Base-by-base conservation (phyloP, 2,888 invertebrate species). In the Harpalus rufipes region DNA sequence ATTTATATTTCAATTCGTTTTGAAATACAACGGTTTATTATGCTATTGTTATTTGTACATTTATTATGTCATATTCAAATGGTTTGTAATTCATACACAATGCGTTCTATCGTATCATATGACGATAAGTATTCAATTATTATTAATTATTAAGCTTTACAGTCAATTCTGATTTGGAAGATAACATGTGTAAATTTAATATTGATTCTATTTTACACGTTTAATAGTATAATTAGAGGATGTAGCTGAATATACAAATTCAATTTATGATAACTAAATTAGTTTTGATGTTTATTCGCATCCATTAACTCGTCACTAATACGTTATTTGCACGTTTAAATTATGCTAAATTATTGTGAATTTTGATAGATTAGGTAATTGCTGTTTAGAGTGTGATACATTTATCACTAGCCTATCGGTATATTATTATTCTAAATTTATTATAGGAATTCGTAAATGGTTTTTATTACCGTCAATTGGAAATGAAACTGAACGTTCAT, bases 231-330 rank as follows among this genome's bases (percentile, higher is more conserved):
- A 74, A 74, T 44, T 51, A 74, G 44, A 21, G 18, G 8, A 12
- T 41, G 72, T 74, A 74, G 44, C 41, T 16, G n/a, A 41, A 74
- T 74, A 74, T 18, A 51, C 18, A 12, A 74, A 44, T 44, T 74
- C 51, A 74, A 74, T 74, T 74, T 74, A 74, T 44, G 72, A 44
- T 44, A 74, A 41, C 44, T 10, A 74, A 74, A 44, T 74, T 74
- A 74, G 21, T 18, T 74, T 74, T 74, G 12, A 74, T 74, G 72
- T 74, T 74, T 74, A 74, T 74, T 18, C 72, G 16, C 16, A 3
- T 18, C 8, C 18, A 21, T 41, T 44, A 44, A 44, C 44, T 39
- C 12, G 12, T 68, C 68, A 68, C 68, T 68, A 68, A 41, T 5
- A 68, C 39, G 18, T 68, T 68, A 68, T 68, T 68, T 16, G 72